Evolutionary conservation across 2,113 vertebrate genomes (phyloP).

Genomic region (Silurus asotus): DNA sequence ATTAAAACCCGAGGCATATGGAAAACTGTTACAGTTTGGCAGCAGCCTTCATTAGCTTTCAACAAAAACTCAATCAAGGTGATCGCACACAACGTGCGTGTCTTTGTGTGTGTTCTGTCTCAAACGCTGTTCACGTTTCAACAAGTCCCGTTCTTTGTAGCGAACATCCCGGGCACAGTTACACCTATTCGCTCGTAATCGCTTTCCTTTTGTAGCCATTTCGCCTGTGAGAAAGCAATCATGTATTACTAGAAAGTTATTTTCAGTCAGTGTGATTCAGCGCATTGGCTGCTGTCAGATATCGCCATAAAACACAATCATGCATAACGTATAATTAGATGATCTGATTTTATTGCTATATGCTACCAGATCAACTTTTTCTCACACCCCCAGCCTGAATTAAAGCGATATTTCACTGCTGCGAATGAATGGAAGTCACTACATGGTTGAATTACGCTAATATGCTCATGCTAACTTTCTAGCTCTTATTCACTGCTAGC

Average conservation of each 20-base stretch:
- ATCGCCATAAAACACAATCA: slow-evolving; percentile 16
- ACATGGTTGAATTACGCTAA: slow-evolving; percentile 1
- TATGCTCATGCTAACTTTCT: neutral
- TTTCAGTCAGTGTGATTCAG: neutral
- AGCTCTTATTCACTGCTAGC: neutral
- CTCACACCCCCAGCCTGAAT: neutral
- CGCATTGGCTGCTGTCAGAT: neutral
- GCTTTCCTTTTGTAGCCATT: neutral
- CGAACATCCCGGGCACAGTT: neutral
- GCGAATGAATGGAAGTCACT: neutral
- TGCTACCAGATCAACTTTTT: neutral
- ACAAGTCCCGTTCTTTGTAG: neutral
- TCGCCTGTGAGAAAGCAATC: neutral
- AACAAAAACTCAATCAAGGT: slow-evolving; percentile 25
- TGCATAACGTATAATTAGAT: neutral
- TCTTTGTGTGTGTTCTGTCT: neutral
- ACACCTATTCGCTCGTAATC: neutral
- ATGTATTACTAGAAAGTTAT: slow-evolving; percentile 8
- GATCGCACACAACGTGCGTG: slow-evolving; percentile 31
- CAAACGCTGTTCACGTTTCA: neutral
- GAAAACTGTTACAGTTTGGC: slow-evolving; percentile 47
- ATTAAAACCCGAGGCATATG: slow-evolving; percentile 39
- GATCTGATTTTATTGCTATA: neutral
- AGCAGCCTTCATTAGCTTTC: slow-evolving; percentile 26
- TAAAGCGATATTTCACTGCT: neutral